Evolutionary conservation across 2,888 invertebrate genomes (phyloP).

Genomic region (Megamerina dolium): DNA sequence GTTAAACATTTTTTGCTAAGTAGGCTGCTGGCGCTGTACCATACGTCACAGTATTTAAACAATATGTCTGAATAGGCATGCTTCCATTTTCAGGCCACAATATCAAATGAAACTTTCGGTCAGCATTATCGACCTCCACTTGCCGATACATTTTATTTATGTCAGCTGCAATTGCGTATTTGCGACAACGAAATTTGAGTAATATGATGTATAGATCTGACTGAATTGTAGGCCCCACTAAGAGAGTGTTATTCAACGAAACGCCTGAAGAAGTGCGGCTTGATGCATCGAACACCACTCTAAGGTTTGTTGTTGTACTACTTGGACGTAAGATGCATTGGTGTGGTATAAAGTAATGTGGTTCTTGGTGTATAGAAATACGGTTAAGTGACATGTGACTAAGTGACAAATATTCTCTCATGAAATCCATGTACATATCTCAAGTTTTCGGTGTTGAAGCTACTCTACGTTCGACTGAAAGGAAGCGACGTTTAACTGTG

Average conservation of each 20-base stretch:
- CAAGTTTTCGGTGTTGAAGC: too few relatives aligned
- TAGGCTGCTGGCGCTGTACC: slow-evolving; percentile 16
- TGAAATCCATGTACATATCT: too few relatives aligned
- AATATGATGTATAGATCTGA: slow-evolving; percentile 1
- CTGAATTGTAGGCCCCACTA: slow-evolving; percentile 5
- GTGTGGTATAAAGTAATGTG: too few relatives aligned
- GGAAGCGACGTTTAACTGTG: too few relatives aligned
- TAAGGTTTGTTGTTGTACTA: too few relatives aligned
- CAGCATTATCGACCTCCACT: slow-evolving; percentile 1
- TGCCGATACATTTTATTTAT: slow-evolving; percentile 10
- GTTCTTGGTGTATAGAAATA: background rate
- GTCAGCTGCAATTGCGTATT: slow-evolving; percentile 2
- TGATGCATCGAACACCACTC: too few relatives aligned
- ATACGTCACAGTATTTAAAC: slow-evolving; percentile 11
- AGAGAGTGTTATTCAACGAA: slow-evolving; percentile 4
- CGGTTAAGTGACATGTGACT: background rate
- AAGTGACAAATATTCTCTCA: too few relatives aligned
- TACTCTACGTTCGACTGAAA: too few relatives aligned
- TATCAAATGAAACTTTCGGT: slow-evolving; percentile 3
- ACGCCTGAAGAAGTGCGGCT: background rate
- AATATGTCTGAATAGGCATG: slow-evolving; percentile 4
- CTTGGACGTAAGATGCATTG: too few relatives aligned
- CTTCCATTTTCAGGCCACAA: background rate
- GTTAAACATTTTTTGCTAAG: slow-evolving; percentile 8
- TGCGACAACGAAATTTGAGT: slow-evolving; percentile 2